phyloP scores from a whole-genome alignment of 1,140 invertebrate species.

The Hylaeus anthracinus region DNA sequence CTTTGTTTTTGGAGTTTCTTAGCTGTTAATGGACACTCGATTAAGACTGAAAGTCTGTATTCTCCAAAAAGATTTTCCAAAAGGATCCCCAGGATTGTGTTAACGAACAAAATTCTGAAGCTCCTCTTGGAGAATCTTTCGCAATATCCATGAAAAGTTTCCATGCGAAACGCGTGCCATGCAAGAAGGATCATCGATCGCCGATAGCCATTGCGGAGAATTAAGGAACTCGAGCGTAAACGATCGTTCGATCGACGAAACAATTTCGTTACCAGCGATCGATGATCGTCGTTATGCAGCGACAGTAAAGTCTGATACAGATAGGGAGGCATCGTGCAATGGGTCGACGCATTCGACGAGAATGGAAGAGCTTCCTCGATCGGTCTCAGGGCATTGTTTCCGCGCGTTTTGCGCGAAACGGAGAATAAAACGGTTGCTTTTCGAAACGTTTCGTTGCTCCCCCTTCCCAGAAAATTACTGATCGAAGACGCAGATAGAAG shows the following conservation, averaged over 20 bases:
- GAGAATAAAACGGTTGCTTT: slow-evolving; percentile 19
- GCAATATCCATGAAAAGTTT: background rate
- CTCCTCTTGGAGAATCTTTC: no score
- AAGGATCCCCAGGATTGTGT: no score
- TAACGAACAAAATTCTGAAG: no score
- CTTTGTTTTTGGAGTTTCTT: no score
- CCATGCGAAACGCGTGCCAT: slow-evolving; percentile 13
- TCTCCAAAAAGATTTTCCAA: no score
- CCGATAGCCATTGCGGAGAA: background rate
- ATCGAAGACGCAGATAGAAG: no score
- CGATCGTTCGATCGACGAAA: background rate
- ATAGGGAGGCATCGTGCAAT: slow-evolving; percentile 5
- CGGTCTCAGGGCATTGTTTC: background rate
- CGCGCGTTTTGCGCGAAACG: slow-evolving; percentile 1
- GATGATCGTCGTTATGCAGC: background rate
- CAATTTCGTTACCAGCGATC: background rate
- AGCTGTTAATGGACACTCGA: no score
- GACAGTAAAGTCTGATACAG: background rate
- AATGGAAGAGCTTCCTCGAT: background rate
- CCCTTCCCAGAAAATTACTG: slow-evolving; percentile 40
- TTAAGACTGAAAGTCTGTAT: no score
- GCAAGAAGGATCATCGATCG: slow-evolving; percentile 13
- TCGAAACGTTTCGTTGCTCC: slow-evolving; percentile 31
- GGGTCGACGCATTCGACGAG: background rate
- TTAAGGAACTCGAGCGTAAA: no score